Evolutionary conservation across 1,140 invertebrate genomes (phyloP), one percentile per base, ranked within the genome.

Genomic region (Drosophila kohkoa): DNA sequence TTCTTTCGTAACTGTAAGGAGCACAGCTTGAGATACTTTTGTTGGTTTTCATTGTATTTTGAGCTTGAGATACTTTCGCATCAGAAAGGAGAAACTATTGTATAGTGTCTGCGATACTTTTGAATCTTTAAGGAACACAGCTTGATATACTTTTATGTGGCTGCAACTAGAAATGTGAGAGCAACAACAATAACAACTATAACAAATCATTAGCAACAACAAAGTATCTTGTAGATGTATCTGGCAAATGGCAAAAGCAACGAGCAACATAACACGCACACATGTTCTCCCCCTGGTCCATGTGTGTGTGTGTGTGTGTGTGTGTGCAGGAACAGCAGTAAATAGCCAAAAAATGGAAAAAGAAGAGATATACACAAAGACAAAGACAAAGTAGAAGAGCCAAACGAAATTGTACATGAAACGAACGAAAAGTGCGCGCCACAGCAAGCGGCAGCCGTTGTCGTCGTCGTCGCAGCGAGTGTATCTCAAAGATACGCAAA

Each of bases 241-340:
- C 52, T 69, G 73, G 52, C 73, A 75, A 75, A 71, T 75, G 68
- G 55, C 62, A 72, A 72, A 25, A 66, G 45, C 41, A 65, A 45
- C 41, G 20, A 59, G 52, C 69, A 77, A 79, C 77, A 81, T 74
- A 63, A 65, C 75, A 77, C 79, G 73, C 74, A 82, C 79, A 82
- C 79, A 82, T 82, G 79, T 82, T 73, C 62, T 51, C 52, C 45
- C 48, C 38, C 7, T 7, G 15, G 20, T 38, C 10, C 62, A 43
- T 43, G 13, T 54, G 25, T 68, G 30, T 59, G 49, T 52, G 25
- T 70, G 48, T 52, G 69, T 59, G 73, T 51, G 41, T 52, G 25
- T 70, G 48, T 52, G 69, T 59, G 73, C 66, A 75, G 72, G 72
- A 75, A 69, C 72, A 71, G 69, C 72, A 75, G 72, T 75, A 75